Base-by-base conservation (phyloP, 1,140 invertebrate genomes). In the Reticulitermes speratus region DNA sequence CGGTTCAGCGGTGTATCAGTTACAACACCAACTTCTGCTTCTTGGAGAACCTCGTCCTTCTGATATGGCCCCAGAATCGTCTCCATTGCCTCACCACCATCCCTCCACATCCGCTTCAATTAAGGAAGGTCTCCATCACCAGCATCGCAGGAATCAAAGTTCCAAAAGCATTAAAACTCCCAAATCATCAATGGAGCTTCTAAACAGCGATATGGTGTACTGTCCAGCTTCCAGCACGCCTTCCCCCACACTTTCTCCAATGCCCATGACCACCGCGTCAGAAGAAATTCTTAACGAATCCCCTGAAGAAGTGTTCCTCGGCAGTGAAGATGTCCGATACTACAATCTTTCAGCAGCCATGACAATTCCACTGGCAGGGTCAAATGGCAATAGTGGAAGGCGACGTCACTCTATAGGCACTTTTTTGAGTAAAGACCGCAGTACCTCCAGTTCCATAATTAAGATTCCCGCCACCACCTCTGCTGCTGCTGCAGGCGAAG, bases 321-420 rank as follows among this genome's bases (percentile, higher is more conserved):
- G 89, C 0, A 91, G 92, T 30, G 90, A 91, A 32, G 91, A 90
- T 0, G 88, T 38, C 38, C 90, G 91, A 82, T 93, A 93, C 86
- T 93, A 93, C 87, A 93, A 94, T 86, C 87, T 93, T 19, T 91
- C 92, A 2, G 89, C 91, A 0, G 90, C 89, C 0, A 44, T 91
- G 32, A 90, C 91, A 0, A 44, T 82, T 23, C 85, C 83, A 23
- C 30, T 48, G 21, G n/a, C 44, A 3, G 82, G 82, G 7, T 32
- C 85, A 21, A 75, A 75, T 8, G 89, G 89, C 0, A 86, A 87
- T 19, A 86, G 87, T 11, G 88, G 89, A 32, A 89, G 89, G 84
- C 90, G 93, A 84, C 90, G 93, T 87, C 93, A 93, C 88, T 93
- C 93, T 9, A 93, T 93, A 75, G 92, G 93, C 30, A 92, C 92